phyloP scores from a whole-genome alignment of 2,888 invertebrate genomes.

The Lasioglossum malachurum region DNA sequence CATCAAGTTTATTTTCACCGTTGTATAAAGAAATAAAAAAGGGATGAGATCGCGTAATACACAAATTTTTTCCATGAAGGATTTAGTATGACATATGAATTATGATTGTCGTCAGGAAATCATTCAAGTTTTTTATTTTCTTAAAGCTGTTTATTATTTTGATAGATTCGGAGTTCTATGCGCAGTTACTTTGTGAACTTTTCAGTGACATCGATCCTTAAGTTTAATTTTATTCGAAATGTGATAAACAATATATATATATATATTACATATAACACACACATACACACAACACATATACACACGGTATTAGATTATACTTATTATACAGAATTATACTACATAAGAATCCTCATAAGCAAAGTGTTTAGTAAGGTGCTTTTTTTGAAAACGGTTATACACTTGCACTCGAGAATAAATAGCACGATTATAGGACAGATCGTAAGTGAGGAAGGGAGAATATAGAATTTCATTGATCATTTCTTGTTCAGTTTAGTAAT shows the following conservation, averaged over 20 bases:
- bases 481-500: slow-evolving; percentile 21
- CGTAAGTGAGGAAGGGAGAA: not conserved
- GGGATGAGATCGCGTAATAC: slow-evolving; percentile 53
- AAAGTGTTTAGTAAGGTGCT: slow-evolving; percentile 61
- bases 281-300: too few relatives aligned
- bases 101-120: not conserved
- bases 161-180: slow-evolving; percentile 39
- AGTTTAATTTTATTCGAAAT: slow-evolving; percentile 79
- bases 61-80: slow-evolving; percentile 38
- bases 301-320: not conserved
- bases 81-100: not conserved
- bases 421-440: slow-evolving; percentile 28
- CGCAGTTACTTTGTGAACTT: slow-evolving; percentile 49
- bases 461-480: slow-evolving; percentile 27
- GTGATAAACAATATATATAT: slow-evolving; percentile 78
- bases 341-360: slow-evolving; percentile 41
- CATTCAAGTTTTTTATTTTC: slow-evolving; percentile 12
- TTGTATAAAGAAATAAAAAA: slow-evolving; percentile 61
- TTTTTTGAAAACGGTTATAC: slow-evolving; percentile 46
- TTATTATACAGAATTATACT: slow-evolving; percentile 60
- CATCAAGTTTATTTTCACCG: slow-evolving; percentile 51
- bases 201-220: slow-evolving; percentile 49
- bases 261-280: not conserved
- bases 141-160: slow-evolving; percentile 33
- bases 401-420: slow-evolving; percentile 43